Evolutionary conservation across 2,113 vertebrate genomes (phyloP), one percentile per base, ranked within the genome.

Genomic region (Prunella himalayana): DNA sequence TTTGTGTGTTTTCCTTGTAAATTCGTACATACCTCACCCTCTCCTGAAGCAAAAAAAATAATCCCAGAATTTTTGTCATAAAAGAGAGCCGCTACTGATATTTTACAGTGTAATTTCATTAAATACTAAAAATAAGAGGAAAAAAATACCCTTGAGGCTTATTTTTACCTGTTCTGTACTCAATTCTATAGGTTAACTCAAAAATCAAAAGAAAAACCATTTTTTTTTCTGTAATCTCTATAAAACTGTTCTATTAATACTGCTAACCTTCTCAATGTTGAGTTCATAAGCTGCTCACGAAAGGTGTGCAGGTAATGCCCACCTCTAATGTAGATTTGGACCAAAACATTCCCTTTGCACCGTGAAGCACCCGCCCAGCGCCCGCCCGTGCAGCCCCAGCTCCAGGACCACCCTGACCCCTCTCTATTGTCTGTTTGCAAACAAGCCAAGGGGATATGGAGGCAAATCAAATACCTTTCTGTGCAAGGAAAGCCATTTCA

Each of bases 401-500:
- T 28, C 79, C 6, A 0, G 77, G 88, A 90, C 66, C 61, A 66
- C 95, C 47, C 0, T 8, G 35, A 5, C 91, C 77, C 39, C 56
- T 56, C 65, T 33, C 23, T 15, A 9, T 17, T 19, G 66, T 61
- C 60, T 56, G 3, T 53, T 6, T 45, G 30, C 59, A 70, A 95
- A 81, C 83, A 92, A 96, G 60, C 75, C 85, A 60, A 93, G 92
- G 76, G 56, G 87, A 80, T 25, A 90, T 3, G 42, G 95, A 95
- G 93, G 90, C 88, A 96, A 95, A 95, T 84, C 90, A 97, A 95
- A 95, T 90, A 95, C 92, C 90, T 95, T 91, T 87, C 84, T 44
- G 53, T 61, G 81, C 86, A 91, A 92, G 76, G 76, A 94, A 82
- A 96, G 64, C 71, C 37, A 71, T 76, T 93, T 77, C 75, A 66